Conservation (phyloP, 2,888 invertebrate genomes). For the Pocota personata region DNA sequence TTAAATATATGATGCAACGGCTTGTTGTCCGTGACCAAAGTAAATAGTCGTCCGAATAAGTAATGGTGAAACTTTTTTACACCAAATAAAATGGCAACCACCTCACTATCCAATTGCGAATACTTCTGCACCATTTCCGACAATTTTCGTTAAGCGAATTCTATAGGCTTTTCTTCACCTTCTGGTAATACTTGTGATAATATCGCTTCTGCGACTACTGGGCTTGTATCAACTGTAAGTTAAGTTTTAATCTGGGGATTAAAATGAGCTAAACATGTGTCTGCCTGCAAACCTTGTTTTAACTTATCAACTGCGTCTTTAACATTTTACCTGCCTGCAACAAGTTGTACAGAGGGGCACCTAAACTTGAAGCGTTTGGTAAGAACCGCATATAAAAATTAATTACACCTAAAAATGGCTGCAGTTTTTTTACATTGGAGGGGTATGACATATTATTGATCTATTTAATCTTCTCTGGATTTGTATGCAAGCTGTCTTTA, state of each 20-base stretch:
- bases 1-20: conserved; percentile 78
- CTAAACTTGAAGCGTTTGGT: conserved; percentile 75
- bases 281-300: conserved; percentile 74
- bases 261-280: conserved; percentile 73
- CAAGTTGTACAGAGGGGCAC: conserved; percentile 77
- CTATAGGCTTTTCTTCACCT: conserved; percentile 78
- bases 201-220: conserved; percentile 77
- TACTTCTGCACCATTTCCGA: conserved; percentile 76
- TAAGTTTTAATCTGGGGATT: conserved; percentile 47
- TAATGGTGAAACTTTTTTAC: conserved; percentile 80
- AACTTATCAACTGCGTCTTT: conserved; percentile 76
- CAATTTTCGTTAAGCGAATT: conserved; percentile 79
- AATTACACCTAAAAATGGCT: conserved; percentile 77
- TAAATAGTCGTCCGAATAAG: conserved; percentile 78
- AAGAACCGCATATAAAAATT: conserved; percentile 81
- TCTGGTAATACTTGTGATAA: conserved; percentile 78
- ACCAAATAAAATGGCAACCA: conserved; percentile 78
- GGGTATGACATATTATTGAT: conserved; percentile 54
- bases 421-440: conserved; percentile 70
- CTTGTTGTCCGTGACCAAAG: conserved; percentile 79
- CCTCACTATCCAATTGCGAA: conserved; percentile 77
- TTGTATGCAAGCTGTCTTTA: conserved; percentile 75
- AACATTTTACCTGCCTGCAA: conserved; percentile 63
- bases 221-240: conserved; percentile 73
- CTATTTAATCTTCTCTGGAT: conserved; percentile 71